phyloP scores from a whole-genome alignment of 1,140 invertebrate species.

The Drosophila azteca region DNA sequence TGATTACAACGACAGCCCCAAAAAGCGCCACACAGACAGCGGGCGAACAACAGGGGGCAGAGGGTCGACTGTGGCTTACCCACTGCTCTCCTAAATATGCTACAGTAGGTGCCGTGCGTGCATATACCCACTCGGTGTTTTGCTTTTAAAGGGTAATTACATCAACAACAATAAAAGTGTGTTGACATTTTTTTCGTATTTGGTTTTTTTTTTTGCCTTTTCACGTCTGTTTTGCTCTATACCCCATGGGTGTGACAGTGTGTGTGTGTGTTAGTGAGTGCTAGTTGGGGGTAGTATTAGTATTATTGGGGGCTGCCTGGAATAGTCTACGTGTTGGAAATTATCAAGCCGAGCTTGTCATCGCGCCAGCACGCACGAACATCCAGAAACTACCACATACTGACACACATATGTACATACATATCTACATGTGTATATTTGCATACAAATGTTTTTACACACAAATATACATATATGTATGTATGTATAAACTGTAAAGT shows the following conservation, averaged over 20 bases:
- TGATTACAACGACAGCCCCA: constrained; percentile 68
- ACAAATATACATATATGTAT: constrained; percentile 19
- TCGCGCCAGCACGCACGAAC: constrained; percentile 59
- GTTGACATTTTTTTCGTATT: constrained; percentile 77
- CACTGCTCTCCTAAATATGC: constrained; percentile 10
- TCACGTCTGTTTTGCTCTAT: constrained; percentile 76
- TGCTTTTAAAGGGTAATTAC: constrained; percentile 44
- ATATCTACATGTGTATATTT: constrained; percentile 21
- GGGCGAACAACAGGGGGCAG: constrained; percentile 13
- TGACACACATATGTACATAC: constrained; percentile 7
- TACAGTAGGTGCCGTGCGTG: background rate
- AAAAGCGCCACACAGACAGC: constrained; percentile 53
- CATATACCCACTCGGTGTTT: background rate
- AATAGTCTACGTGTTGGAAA: constrained; percentile 70
- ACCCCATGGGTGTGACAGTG: constrained; percentile 37
- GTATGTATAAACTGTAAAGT: constrained; percentile 18
- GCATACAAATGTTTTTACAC: constrained; percentile 35
- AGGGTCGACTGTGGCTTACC: constrained; percentile 10
- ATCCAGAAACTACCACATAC: constrained; percentile 41
- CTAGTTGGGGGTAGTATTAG: constrained; percentile 16
- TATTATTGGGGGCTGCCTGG: constrained; percentile 11
- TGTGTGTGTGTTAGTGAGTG: constrained; percentile 21
- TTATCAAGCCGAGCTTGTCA: constrained; percentile 80
- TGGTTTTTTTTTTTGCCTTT: constrained; percentile 50
- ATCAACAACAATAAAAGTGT: constrained; percentile 70